Conservation (phyloP, 2,113 vertebrate species). For the Tor tambroides region DNA sequence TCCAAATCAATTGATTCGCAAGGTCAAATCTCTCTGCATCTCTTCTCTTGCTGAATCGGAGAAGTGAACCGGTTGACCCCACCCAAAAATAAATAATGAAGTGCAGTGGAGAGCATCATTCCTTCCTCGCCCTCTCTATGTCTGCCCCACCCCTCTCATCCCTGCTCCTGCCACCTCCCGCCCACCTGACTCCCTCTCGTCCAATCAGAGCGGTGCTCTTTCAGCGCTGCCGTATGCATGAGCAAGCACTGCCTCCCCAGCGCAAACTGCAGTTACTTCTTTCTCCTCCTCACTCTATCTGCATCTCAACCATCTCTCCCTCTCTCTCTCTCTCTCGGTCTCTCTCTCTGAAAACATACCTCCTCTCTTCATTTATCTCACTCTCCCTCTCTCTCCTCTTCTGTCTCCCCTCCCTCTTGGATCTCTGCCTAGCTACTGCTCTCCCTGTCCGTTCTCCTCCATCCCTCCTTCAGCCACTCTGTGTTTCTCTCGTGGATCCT, state of each 20-base stretch:
- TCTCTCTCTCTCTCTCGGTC: conserved; percentile 42
- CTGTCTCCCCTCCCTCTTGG: conserved; percentile 8
- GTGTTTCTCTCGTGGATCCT: neutral
- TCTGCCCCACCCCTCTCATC: conserved; percentile 6
- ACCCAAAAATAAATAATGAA: conserved; percentile 58
- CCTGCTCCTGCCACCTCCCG: conserved; percentile 59
- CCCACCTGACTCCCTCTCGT: conserved; percentile 71
- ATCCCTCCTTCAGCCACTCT: neutral
- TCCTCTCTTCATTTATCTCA: conserved; percentile 31
- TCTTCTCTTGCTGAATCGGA: neutral
- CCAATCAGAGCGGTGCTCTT: conserved; percentile 67
- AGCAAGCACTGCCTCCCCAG: conserved; percentile 72
- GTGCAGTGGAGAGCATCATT: conserved; percentile 30
- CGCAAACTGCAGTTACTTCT: conserved; percentile 74
- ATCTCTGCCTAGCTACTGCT: conserved; percentile 32
- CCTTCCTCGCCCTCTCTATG: conserved; percentile 31
- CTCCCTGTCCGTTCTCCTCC: neutral
- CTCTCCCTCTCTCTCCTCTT: conserved; percentile 1
- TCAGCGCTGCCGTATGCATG: conserved; percentile 60
- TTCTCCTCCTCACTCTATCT: conserved; percentile 49
- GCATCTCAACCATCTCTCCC: conserved; percentile 53
- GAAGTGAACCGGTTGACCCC: conserved; percentile 53
- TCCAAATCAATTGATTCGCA: neutral
- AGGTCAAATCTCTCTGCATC: neutral
- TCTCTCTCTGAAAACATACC: conserved; percentile 46